Conservation (phyloP, 2,888 invertebrate genomes). For the Tiliacea aurago region DNA sequence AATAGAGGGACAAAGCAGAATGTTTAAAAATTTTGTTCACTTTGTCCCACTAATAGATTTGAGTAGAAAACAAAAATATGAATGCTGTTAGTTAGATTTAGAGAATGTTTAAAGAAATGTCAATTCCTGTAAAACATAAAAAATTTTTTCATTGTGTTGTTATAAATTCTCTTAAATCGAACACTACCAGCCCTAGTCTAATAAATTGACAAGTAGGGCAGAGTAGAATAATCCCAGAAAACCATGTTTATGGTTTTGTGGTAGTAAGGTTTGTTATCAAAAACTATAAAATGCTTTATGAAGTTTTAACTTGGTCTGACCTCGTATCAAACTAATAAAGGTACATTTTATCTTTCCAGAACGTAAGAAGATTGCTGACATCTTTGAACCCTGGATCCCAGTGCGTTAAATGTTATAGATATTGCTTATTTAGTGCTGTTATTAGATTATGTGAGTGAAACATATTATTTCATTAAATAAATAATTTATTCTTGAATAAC, state of each 20-base stretch:
- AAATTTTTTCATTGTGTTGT: not conserved
- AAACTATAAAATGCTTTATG: not conserved
- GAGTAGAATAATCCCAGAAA: not conserved
- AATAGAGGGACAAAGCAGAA: not conserved
- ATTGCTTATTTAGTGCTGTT: conserved; percentile 37
- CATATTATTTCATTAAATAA: conserved; percentile 50
- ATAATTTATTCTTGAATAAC: conserved; percentile 58
- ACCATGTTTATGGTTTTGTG: not conserved
- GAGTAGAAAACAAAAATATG: too few species aligned
- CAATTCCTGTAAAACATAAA: too few species aligned
- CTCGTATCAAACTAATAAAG: not conserved
- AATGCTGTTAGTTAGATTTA: too few species aligned
- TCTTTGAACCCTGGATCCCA: conserved; percentile 92
- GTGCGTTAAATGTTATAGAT: conserved; percentile 89
- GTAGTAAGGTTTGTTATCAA: not conserved
- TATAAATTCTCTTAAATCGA: not conserved
- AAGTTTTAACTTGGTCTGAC: not conserved
- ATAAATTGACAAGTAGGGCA: not conserved
- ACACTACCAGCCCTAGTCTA: too few species aligned
- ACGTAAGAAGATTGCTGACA: conserved; percentile 91
- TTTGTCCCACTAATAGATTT: not conserved
- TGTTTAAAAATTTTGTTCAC: not conserved
- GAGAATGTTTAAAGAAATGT: too few species aligned
- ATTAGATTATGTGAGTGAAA: conserved; percentile 56
- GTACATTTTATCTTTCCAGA: conserved; percentile 83